These are phyloP conservation scores for Caprella mutica DNA, from an alignment of 2,888 invertebrate genomes.

Conservation along the genomic window DNA sequence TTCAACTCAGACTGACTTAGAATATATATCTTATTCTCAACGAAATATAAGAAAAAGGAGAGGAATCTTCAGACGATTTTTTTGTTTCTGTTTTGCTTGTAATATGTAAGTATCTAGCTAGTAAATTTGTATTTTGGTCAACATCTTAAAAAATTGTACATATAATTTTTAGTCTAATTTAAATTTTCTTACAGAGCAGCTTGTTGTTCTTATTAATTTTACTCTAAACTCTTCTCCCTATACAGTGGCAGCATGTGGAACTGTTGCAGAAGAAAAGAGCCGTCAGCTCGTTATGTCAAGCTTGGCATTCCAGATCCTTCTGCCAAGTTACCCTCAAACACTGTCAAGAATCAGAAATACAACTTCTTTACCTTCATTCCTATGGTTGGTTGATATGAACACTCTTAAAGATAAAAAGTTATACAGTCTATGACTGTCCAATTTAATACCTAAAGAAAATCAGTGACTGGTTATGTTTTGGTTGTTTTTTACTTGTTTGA, in stretches of 20 bases:
- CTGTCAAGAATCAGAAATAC: conserved; percentile 97
- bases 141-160: too few relatives aligned
- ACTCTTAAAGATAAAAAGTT: background rate
- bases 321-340: conserved; percentile 84
- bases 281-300: conserved; percentile 21
- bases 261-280: conserved; percentile 21
- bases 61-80: conserved; percentile 12
- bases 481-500: too few relatives aligned
- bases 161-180: too few relatives aligned
- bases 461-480: too few relatives aligned
- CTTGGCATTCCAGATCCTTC: conserved; percentile 38
- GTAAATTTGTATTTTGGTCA: too few relatives aligned
- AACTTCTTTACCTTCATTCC: conserved; percentile 54
- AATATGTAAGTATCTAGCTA: background rate
- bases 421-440: too few relatives aligned
- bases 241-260: conserved; percentile 15
- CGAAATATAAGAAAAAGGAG: background rate
- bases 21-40: background rate
- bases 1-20: conserved; percentile 23
- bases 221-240: too few relatives aligned
- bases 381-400: conserved; percentile 40
- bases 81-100: conserved; percentile 1
- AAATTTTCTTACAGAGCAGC: background rate
- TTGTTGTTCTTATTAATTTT: background rate
- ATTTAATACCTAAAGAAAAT: too few relatives aligned